These are phyloP conservation scores for Tachystola acroxantha DNA, from an alignment of 2,888 invertebrate genomes.

Conservation along the genomic window DNA sequence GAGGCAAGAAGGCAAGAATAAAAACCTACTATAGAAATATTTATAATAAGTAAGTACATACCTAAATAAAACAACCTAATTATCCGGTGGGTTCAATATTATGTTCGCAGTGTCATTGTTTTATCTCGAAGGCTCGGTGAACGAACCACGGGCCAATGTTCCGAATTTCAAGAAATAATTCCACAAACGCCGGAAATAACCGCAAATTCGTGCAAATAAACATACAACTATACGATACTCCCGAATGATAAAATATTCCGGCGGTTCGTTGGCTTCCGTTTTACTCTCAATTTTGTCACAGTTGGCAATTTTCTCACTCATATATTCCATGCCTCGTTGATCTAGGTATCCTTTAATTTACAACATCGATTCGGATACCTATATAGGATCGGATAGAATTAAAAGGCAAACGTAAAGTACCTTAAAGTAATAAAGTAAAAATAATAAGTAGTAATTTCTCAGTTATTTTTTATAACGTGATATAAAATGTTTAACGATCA, in stretches of 20 bases:
- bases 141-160: conserved; percentile 34
- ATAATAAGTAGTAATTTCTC: no score
- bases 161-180: conserved; percentile 35
- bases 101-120: conserved; percentile 20
- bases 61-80: no score
- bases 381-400: no score
- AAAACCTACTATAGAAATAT: no score
- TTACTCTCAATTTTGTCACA: conserved; percentile 4
- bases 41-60: no score
- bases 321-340: no score
- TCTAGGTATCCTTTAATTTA: no score
- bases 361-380: no score
- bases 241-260: conserved; percentile 14
- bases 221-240: background rate
- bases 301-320: background rate
- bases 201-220: conserved; percentile 21
- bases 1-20: no score
- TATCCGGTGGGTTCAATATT: conserved; percentile 3
- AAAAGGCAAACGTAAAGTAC: no score
- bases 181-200: conserved; percentile 41
- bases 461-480: no score
- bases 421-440: no score
- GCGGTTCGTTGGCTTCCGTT: conserved; percentile 16
- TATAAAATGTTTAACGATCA: conserved; percentile 2
- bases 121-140: conserved; percentile 32